Evolutionary conservation across 2,113 vertebrate species (phyloP), one percentile per base, ranked within the genome.

Genomic region (Poicephalus gulielmi): DNA sequence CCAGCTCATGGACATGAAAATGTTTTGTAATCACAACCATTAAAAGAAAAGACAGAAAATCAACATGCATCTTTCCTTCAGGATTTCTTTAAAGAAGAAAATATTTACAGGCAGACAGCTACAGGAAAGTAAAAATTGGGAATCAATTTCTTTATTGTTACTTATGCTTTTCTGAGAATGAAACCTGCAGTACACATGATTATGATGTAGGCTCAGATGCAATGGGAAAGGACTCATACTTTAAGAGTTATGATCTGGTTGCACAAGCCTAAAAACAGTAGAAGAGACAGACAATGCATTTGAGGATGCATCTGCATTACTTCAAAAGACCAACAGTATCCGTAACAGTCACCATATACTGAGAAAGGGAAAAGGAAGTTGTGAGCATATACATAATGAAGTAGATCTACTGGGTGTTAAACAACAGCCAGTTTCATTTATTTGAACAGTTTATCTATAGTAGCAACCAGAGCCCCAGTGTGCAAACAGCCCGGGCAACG

Each of bases 11-110:
- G 55, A 17, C 35, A 69, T 30, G 22, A 83, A 93, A 60, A 52
- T 6, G 43, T 95, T 96, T 85, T 83, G 30, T 63, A 95, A 91
- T 87, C 76, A 71, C 23, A 84, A 35, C 52, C 85, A 43, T 50
- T 89, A 69, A 46, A 92, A 69, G 28, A 86, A 83, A 86, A 7
- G 16, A 88, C 27, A 86, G 55, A 75, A 87, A 74, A 83, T 63
- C 39, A 91, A 73, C 22, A 70, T 33, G 39, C 27, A 74, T 47
- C 10, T 47, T 85, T 77, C 59, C 68, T 53, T 53, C 49, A 76
- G 17, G 23, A 75, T 88, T 85, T 91, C 39, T 75, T 37, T 35
- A n/a, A 52, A 69, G 12, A 60, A 12, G 18, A 66, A 74, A 70
- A 50, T n/a, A 70, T 43, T 64, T 79, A 71, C 18, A 83, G 20